phyloP scores from a whole-genome alignment of 2,797 vertebrate genomes.

The Sebastes minor region DNA sequence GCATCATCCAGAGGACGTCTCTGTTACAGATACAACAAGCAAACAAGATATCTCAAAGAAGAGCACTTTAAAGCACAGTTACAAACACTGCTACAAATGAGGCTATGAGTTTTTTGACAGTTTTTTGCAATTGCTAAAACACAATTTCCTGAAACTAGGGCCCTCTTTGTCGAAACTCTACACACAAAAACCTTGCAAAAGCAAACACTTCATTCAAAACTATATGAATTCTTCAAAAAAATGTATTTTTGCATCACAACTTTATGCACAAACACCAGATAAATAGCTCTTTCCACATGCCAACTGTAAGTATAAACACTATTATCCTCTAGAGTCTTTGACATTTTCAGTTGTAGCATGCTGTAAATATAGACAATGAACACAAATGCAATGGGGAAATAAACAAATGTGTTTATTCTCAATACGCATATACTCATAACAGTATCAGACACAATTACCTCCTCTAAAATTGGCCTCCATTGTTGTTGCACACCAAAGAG shows the following conservation, averaged over 20 bases:
- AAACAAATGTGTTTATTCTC: no score
- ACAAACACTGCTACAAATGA: background rate
- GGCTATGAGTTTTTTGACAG: no score
- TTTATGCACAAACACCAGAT: no score
- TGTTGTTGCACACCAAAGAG: background rate
- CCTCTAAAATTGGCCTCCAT: background rate
- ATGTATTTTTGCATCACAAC: no score
- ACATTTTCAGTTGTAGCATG: background rate
- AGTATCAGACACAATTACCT: background rate
- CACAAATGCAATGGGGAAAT: no score
- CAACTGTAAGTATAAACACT: background rate
- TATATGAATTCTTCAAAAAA: background rate
- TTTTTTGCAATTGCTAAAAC: background rate
- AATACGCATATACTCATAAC: background rate
- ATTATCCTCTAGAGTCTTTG: background rate
- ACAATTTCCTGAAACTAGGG: background rate
- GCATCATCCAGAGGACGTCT: background rate
- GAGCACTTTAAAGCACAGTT: background rate
- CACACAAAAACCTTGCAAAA: no score
- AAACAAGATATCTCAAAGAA: background rate
- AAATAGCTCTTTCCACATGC: no score
- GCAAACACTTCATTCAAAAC: background rate
- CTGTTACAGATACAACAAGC: background rate
- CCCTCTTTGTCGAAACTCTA: no score
- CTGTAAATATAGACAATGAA: no score